Base-by-base conservation (phyloP, 1,140 invertebrate genomes). In the Macrocentrus cingulum region DNA sequence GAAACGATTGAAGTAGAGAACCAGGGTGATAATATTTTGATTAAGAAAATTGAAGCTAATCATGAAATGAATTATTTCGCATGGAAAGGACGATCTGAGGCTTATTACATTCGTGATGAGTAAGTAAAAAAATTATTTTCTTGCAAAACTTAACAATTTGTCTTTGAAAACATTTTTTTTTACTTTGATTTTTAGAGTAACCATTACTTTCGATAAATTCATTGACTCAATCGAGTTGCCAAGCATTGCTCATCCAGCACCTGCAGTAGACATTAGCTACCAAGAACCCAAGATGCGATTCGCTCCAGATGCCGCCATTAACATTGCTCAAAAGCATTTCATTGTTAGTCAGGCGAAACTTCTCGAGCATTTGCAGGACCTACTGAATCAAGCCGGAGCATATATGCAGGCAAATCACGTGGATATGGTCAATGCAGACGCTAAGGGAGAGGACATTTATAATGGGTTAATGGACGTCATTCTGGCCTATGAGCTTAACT, bases 401-500 rank as follows among this genome's bases (percentile, higher is more conserved):
- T 79, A 79, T 50, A 42, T 80, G 1, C 60, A 77, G 25, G 66
- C 75, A 51, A 68, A 73, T 65, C 74, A 80, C n/a, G 56, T 80
- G 2, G 63, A 73, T 0, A 59, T 69, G n/a, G 59, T 65, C 34
- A 61, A 67, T 56, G 68, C 72, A 2, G 66, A 77, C 23, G 67
- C 63, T 58, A 70, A 74, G 20, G 63, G 75, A 13, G 67, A 70
- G 6, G 68, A 79, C 60, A 56, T 69, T 0, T 63, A 81, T 1
- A 76, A 76, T 37, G 66, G 71, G 9, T 53, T 82, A 16, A 18
- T 74, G 1, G 49, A 62, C 1, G 52, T 63, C 0, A 68, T 81
- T 63, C 55, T 44, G 7, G 64, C 64, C 9, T 69, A 80, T 57
- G 66, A 80, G 49, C 5, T 67, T 2, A 52, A 60, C 18, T 68